A percentile compares a stretch with the other conserved stretches of the same genome.
These are phyloP conservation scores for Temnopleurus reevesii DNA, from an alignment of 53 echinoderm and acorn worm species.

Conservation along the genomic window DNA sequence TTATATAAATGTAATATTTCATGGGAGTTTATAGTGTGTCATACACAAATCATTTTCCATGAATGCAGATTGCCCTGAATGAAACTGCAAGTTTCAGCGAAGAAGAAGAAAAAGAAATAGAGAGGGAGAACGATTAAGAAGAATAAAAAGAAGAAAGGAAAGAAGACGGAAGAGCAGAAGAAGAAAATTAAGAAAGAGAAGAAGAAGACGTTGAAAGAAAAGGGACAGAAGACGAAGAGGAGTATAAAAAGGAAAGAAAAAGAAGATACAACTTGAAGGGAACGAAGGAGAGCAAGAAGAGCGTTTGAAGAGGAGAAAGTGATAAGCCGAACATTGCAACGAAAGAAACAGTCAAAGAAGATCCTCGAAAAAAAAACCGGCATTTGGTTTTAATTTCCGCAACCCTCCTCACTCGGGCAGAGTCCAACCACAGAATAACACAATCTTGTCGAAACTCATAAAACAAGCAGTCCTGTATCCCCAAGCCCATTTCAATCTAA, in stretches of 20 bases:
- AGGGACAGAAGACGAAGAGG: background rate
- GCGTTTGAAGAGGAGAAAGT: background rate
- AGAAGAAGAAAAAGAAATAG: background rate
- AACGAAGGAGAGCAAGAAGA: background rate
- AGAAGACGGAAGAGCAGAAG: background rate
- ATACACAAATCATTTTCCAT: too few species aligned
- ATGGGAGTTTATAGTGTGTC: too few species aligned
- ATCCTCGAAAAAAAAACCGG: background rate
- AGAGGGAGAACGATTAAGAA: background rate
- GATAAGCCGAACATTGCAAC: background rate
- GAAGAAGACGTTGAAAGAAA: background rate
- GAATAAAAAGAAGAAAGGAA: background rate
- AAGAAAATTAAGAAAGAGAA: background rate
- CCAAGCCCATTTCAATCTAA: background rate
- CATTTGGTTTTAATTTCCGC: conserved; percentile 45
- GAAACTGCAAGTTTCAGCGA: background rate
- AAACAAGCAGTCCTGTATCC: conserved; percentile 3
- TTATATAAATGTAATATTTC: too few species aligned
- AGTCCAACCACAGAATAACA: background rate
- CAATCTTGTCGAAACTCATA: conserved; percentile 51
- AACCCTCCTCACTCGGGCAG: background rate
- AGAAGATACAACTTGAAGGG: background rate
- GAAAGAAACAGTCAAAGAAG: background rate
- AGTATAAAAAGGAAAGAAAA: background rate
- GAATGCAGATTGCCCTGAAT: too few species aligned